These are phyloP conservation scores for Reticulitermes lucifugus DNA, from an alignment of 2,888 invertebrate genomes.

Conservation along the genomic window DNA sequence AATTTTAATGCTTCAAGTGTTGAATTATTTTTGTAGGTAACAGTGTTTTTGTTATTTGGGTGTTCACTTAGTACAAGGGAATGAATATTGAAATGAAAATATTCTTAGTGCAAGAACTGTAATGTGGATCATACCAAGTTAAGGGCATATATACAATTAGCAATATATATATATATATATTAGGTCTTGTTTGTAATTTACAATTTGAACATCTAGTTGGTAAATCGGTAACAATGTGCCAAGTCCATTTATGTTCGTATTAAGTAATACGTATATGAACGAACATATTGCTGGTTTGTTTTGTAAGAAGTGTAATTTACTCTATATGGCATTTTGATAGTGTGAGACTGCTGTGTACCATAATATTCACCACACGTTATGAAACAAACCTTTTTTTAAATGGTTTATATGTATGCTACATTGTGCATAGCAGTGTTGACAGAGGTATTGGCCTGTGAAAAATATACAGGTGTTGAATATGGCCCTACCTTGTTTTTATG, in stretches of 20 bases:
- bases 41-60: too few relatives aligned
- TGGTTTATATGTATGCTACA: background rate
- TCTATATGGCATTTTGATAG: background rate
- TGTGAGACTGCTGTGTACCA: constrained; percentile 12
- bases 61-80: background rate
- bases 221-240: background rate
- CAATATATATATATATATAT: background rate
- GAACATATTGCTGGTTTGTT: background rate
- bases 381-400: background rate
- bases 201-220: background rate
- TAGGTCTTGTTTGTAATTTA: background rate
- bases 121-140: constrained; percentile 21
- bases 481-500: background rate
- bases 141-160: background rate
- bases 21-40: too few relatives aligned
- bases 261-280: background rate
- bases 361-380: background rate
- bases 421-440: background rate
- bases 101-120: background rate
- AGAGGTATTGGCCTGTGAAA: background rate
- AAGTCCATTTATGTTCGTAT: background rate
- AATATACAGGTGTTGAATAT: background rate
- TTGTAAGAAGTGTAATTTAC: background rate
- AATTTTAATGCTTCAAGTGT: too few relatives aligned
- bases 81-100: background rate